Evolutionary conservation across 1,140 invertebrate genomes (phyloP), one percentile per base, ranked within the genome.

Genomic region (Drosophila bocki): DNA sequence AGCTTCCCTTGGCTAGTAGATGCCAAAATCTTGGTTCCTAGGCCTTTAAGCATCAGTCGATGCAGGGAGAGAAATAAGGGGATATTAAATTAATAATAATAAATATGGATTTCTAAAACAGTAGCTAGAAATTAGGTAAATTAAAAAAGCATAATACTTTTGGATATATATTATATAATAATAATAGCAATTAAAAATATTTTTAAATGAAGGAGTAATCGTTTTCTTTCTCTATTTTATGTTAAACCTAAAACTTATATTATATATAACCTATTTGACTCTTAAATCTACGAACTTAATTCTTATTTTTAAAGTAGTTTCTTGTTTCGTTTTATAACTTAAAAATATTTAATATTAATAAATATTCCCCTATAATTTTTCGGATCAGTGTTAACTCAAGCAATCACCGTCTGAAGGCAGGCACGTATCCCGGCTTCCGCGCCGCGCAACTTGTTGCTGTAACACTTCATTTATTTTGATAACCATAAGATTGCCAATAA

Each of bases 391-490:
- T 59, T 39, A 9, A 9, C 19, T 11, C 62, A 70, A 41, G 75
- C 78, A 86, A 79, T 76, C 80, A 83, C 47, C 61, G 71, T 17
- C 56, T 51, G 17, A 59, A 45, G 44, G 58, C 77, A 64, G 60
- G 82, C 83, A 87, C 83, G 83, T 82, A 86, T 59, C 58, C 42
- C n/a, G 51, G 84, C 84, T 87, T 83, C 72, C 84, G 84, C 84
- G 74, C 64, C 78, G 71, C 70, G 63, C 71, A 87, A 82, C 76
- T 87, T 80, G 83, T 87, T 82, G 78, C 79, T 77, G 78, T 79
- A 88, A 88, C 85, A 91, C 86, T 90, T 90, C 86, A 90, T 90
- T 90, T 91, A 90, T 85, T 90, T 85, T 90, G 86, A 90, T 90
- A 90, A 91, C 78, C 85, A 88, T 90, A 88, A 88, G 85, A 88